Evolutionary conservation across 2,113 vertebrate species (phyloP), one percentile per base, ranked within the genome.

Genomic region (Lepidothrix coronata): DNA sequence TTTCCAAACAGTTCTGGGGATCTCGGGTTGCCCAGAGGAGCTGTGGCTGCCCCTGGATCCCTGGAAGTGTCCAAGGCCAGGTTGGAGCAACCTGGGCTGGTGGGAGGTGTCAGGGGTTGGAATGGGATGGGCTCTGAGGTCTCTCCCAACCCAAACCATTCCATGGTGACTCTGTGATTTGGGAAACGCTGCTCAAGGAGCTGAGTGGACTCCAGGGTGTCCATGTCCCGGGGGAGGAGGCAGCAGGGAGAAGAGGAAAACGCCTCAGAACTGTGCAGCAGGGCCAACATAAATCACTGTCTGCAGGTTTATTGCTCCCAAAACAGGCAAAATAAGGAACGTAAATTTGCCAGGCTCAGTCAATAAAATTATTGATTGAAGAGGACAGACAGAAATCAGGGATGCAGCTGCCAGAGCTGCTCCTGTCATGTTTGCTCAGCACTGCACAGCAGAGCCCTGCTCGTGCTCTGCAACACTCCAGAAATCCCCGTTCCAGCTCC

Each of bases 51-150:
- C 58, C 67, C 75, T 88, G 66, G 41, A 57, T 65, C 66, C 85
- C 85, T 88, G 75, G 67, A 4, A 88, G 21, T 57, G 67, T 2
- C 75, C 75, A 14, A 41, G 85, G 67, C 30, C 63, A 37, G 84
- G 35, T 0, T 85, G 81, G 62, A 46, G n/a, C 67, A 33, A 1
- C 80, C 70, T 75, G 83, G 83, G 31, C 5, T 30, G 25, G 72
- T 43, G 73, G 72, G 20, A 86, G 62, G 31, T 30, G 83, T 43
- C 23, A n/a, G 14, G 51, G 43, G 43, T 1, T n/a, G n/a, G 70
- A 0, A 6, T 1, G 6, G 37, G 33, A 1, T 2, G 74, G 24
- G 19, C 2, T 71, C 55, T 28, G 0, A 41, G 14, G 35, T 9
- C 30, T 14, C 0, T 65, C 18, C 33, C 8, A 5, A 25, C 28